phyloP scores from a whole-genome alignment of 2,888 invertebrate genomes.

The Thyatira batis region DNA sequence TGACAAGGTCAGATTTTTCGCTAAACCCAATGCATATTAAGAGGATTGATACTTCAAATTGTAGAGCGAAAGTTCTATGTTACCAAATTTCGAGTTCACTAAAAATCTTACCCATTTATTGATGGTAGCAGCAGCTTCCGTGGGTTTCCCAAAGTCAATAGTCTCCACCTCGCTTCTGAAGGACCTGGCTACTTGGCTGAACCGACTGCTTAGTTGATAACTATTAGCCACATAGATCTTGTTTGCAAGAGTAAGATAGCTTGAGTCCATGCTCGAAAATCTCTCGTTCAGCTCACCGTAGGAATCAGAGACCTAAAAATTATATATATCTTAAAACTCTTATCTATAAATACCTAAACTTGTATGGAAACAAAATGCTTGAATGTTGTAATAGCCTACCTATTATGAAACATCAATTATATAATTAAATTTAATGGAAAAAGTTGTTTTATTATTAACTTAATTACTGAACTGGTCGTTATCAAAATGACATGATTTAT shows the following conservation, averaged over 20 bases:
- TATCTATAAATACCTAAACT: background rate
- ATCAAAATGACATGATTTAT: no score
- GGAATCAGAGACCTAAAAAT: conserved; percentile 33
- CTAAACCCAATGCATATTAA: no score
- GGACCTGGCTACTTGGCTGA: conserved; percentile 23
- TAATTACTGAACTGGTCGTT: no score
- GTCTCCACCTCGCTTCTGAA: conserved; percentile 42
- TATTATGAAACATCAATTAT: no score
- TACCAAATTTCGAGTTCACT: no score
- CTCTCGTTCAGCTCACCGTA: conserved; percentile 35
- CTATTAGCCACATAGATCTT: conserved; percentile 43
- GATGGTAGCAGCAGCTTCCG: conserved; percentile 30
- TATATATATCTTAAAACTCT: background rate
- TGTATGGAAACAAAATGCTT: no score
- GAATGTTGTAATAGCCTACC: no score
- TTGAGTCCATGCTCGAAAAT: conserved; percentile 38
- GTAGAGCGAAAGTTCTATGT: no score
- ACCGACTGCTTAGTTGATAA: conserved; percentile 29
- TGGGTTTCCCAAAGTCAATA: conserved; percentile 34
- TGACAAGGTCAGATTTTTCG: no score
- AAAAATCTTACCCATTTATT: conserved; percentile 35
- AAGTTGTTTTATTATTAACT: no score
- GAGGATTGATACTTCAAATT: no score
- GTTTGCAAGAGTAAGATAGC: conserved; percentile 45
- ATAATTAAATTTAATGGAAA: no score